Base-by-base conservation (phyloP, 2,888 invertebrate genomes). In the Lepidonotus clava region DNA sequence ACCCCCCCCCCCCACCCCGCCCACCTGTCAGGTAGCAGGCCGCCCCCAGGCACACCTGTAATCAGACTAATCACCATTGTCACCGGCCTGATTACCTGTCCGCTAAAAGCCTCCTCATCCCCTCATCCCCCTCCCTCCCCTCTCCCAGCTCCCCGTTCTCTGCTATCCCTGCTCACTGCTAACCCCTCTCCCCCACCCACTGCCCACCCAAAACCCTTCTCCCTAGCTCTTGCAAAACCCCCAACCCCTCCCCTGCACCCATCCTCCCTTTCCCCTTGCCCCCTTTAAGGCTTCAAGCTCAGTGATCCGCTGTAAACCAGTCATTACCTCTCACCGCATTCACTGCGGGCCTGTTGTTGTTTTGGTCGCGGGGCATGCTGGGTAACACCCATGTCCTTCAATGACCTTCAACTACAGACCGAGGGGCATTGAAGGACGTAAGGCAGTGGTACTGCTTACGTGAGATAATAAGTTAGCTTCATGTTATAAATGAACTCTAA, bases 1-100 rank as follows among this genome's bases (percentile, higher is more conserved):
- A 1, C 1, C 28, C 11, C 1, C n/a, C n/a, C 28, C 2, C 24
- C 66, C 24, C 66, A 24, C 66, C 28, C 66, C 24, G 28, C 2
- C 5, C n/a, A 61, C 61, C 24, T 66, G 66, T 14, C 66, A 66
- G 66, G 66, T 66, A 24, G 32, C 32, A 66, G n/a, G n/a, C 32
- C 28, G 66, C 28, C 66, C 66, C 28, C n/a, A 32, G 66, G 66
- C 66, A 32, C 28, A 66, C 66, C 66, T 66, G 66, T 66, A 66
- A 66, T 66, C 32, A 66, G 28, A 66, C 66, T 66, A 66, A 66
- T 66, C 32, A 66, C 66, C 66, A 66, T 66, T 66, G 66, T 66
- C 66, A 66, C 28, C n/a, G 14, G 2, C 66, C 66, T 66, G 66
- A 66, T 66, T 66, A 66, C 66, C 66, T 28, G 66, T 32, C 11